Percentiles rank a stretch among this genome's conserved stretches.
These are phyloP conservation scores for Regulus satrapa DNA, from an alignment of 2,113 vertebrate species.

Conservation along the genomic window DNA sequence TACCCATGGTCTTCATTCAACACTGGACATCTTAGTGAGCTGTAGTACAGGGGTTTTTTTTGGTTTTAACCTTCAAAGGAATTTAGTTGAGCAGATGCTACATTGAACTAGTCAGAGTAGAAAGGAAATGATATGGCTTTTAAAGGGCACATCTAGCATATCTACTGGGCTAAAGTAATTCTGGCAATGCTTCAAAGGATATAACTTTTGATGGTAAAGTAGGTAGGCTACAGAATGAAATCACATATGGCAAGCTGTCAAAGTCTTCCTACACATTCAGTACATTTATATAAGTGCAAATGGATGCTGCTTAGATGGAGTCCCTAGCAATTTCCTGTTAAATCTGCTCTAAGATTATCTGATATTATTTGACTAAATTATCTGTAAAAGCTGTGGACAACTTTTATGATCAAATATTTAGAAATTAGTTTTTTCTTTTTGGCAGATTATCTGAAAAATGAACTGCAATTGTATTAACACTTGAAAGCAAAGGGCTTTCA, in stretches of 20 bases:
- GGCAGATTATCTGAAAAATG: conserved; percentile 74
- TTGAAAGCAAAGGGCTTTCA: conserved; percentile 71
- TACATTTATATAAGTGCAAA: conserved; percentile 97
- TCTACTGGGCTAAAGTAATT: conserved; percentile 81
- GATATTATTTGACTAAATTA: conserved; percentile 84
- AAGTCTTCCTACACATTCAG: conserved; percentile 85
- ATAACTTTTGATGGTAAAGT: conserved; percentile 87
- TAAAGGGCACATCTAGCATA: conserved; percentile 83
- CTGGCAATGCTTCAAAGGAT: conserved; percentile 86
- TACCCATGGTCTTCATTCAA: conserved; percentile 19
- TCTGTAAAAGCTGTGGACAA: conserved; percentile 73
- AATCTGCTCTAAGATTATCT: conserved; percentile 76
- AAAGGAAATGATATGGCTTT: conserved; percentile 80
- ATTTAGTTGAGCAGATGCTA: conserved; percentile 81
- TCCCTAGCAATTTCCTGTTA: conserved; percentile 75
- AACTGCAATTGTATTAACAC: conserved; percentile 74
- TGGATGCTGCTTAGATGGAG: conserved; percentile 79
- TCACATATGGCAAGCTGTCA: conserved; percentile 92
- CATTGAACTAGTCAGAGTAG: conserved; percentile 75
- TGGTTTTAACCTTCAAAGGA: conserved; percentile 81
- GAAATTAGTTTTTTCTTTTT: conserved; percentile 76
- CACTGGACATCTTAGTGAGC: conserved; percentile 40
- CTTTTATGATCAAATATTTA: conserved; percentile 82
- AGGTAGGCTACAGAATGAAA: conserved; percentile 91
- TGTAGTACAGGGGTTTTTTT: conserved; percentile 40